These are phyloP conservation scores for Istiophorus platypterus DNA, from an alignment of 2,113 vertebrate genomes.

Conservation along the genomic window DNA sequence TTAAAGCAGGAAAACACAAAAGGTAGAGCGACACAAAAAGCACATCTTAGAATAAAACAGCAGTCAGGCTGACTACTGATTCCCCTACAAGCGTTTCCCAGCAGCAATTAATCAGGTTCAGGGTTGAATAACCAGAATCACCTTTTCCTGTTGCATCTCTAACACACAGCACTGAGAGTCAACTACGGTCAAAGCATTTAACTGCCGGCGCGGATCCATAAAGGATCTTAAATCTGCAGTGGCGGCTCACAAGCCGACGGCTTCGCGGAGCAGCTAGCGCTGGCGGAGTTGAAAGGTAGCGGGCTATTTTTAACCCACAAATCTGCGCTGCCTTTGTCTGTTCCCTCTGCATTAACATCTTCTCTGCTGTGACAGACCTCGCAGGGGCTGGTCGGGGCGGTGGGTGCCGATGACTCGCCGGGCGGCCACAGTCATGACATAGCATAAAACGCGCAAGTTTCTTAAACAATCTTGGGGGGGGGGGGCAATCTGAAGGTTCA, in stretches of 20 bases:
- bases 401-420: neutral
- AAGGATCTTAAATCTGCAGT: constrained; percentile 44
- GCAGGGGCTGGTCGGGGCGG: too few species aligned
- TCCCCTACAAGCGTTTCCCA: neutral
- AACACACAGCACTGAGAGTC: neutral
- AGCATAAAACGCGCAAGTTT: constrained; percentile 37
- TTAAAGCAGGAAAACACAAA: constrained; percentile 20
- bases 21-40: neutral
- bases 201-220: neutral
- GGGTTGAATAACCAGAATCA: constrained; percentile 13
- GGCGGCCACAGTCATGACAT: constrained; percentile 8
- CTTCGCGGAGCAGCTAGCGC: constrained; percentile 47
- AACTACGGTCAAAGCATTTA: neutral
- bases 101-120: neutral
- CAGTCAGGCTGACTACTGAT: neutral
- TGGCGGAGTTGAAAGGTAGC: constrained; percentile 62
- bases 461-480: too few species aligned
- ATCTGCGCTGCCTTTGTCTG: constrained; percentile 79
- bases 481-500: neutral
- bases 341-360: constrained; percentile 65
- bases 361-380: constrained; percentile 44
- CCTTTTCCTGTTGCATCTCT: neutral
- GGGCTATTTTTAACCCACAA: constrained; percentile 82
- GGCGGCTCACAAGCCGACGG: constrained; percentile 39
- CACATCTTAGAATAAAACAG: constrained; percentile 14